Evolutionary conservation across 1,140 invertebrate species (phyloP).

Genomic region (honey bee (Apis mellifera)): DNA sequence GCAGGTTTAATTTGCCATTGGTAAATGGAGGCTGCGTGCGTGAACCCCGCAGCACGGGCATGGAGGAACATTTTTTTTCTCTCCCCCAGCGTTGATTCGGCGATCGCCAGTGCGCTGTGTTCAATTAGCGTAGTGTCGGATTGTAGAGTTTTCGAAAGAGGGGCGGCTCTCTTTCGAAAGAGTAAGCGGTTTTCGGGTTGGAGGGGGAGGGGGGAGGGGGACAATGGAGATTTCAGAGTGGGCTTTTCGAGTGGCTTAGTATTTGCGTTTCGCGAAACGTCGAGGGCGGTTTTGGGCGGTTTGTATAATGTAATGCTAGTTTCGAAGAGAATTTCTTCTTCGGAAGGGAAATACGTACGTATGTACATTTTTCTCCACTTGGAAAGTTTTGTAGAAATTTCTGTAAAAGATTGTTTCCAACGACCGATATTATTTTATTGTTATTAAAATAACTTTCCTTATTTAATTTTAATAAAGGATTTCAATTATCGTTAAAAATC

Average conservation of each 20-base stretch:
- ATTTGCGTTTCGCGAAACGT: not conserved
- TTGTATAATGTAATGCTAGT: no score
- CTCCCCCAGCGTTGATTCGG: not conserved
- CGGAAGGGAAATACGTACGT: no score
- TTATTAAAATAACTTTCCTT: no score
- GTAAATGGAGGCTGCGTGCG: conserved; percentile 12
- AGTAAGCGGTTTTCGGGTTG: not conserved
- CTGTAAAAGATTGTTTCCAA: no score
- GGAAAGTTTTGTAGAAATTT: no score
- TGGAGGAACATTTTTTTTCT: not conserved
- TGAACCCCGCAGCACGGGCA: not conserved
- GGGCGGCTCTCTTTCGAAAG: not conserved
- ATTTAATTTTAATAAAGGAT: no score
- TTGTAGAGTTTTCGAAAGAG: not conserved
- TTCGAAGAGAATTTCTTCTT: no score
- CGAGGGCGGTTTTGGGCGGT: no score
- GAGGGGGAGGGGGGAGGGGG: no score
- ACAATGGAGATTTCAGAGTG: not conserved
- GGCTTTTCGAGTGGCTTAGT: not conserved
- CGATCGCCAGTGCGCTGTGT: not conserved
- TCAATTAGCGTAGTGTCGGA: conserved; percentile 25
- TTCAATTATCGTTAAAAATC: no score
- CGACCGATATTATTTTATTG: no score
- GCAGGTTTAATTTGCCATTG: conserved; percentile 22
- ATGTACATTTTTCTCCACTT: no score